Evolutionary conservation across 2,888 invertebrate genomes (phyloP), one percentile per base, ranked within the genome.

Genomic region (Polyommatus icarus): DNA sequence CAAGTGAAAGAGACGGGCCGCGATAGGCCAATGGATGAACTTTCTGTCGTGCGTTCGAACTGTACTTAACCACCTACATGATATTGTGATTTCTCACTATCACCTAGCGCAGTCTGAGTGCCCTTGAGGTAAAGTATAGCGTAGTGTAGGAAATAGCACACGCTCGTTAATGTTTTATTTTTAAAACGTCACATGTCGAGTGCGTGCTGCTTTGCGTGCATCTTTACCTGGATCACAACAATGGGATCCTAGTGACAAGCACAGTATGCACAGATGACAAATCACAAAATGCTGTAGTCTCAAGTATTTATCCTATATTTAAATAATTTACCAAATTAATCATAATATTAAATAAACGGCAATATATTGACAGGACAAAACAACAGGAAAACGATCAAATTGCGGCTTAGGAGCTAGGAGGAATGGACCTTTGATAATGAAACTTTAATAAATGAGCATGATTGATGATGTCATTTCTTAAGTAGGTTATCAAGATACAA

Each of bases 141-240:
- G 36, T 24, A 12, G 46, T 73, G 73, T 46, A 73, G 73, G 46
- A 73, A 46, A 73, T 73, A 73, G 46, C 73, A 15, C 73, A 24
- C 73, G 73, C 18, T 12, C 73, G 46, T 24, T 20, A n/a, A 46
- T 73, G 40, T 36, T 72, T n/a, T 72, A 72, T 73, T 73, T 73
- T 73, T 50, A 73, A 46, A 40, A 50, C 73, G 24, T 73, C 73
- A 46, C 73, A 50, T 46, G 40, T 73, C 24, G 24, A 73, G 24
- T 12, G 73, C 40, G 73, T 50, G 73, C 18, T 50, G 50, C 50
- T 50, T 50, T 3, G 15, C 50, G 50, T 20, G 32, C 36, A 32
- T n/a, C 36, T 36, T 36, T 71, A 40, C 40, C 10, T 7, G 7
- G 6, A 20, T 59, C 20, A n/a, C n/a, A 32, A 32, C 24, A 57